Percentiles rank a stretch among this genome's conserved stretches.
These are phyloP conservation scores for Cairina moschata DNA, from an alignment of 2,113 vertebrate species.

Conservation along the genomic window DNA sequence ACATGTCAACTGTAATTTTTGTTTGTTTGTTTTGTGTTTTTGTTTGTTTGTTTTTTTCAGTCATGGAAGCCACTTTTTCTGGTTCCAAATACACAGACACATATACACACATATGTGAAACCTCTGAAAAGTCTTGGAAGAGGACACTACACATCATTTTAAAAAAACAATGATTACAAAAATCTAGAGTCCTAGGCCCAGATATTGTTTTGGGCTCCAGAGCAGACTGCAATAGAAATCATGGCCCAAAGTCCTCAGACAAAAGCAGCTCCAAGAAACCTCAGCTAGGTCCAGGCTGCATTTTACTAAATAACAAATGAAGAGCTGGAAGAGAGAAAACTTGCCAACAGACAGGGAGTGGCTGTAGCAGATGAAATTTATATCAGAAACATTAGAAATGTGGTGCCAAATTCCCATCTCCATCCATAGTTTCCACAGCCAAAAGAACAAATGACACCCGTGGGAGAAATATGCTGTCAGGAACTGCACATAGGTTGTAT, in stretches of 20 bases:
- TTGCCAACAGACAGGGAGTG: constrained; percentile 11
- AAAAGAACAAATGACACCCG: not conserved
- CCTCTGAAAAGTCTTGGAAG: not conserved
- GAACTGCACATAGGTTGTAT: not conserved
- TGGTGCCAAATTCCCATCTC: constrained; percentile 14
- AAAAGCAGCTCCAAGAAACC: not conserved
- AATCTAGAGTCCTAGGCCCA: not conserved
- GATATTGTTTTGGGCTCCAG: not conserved
- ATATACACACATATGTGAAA: not conserved
- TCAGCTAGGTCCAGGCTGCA: not conserved
- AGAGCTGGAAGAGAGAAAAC: not conserved
- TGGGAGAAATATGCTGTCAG: constrained; percentile 8
- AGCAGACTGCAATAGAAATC: not conserved
- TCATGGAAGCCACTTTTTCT: not conserved
- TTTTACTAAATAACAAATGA: not conserved
- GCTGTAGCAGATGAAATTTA: not conserved
- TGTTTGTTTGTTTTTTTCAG: not conserved
- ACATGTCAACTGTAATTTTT: not conserved
- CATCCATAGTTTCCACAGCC: constrained; percentile 21
- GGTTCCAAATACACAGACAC: not conserved
- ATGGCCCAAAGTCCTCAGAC: not conserved
- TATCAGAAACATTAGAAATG: constrained; percentile 2
- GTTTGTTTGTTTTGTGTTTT: not conserved
- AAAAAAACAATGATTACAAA: not conserved
- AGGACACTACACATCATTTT: not conserved